These are phyloP conservation scores for Molossus alvarezi DNA, from an alignment of 2,797 vertebrate species.

Conservation along the genomic window DNA sequence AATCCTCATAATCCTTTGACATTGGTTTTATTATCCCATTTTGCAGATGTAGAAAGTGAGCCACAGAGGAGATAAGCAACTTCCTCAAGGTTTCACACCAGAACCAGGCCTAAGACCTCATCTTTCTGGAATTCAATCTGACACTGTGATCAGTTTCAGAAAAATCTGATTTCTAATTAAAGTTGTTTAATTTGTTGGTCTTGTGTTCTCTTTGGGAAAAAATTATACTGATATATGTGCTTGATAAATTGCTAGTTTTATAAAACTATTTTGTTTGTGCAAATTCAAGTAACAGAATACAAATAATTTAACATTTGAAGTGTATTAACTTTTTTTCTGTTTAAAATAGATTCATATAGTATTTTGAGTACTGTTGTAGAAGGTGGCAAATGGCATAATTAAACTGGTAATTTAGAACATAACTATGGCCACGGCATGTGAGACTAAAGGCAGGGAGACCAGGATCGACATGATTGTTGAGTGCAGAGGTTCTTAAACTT, in stretches of 20 bases:
- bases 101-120: neutral
- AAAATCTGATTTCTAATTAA: neutral
- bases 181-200: neutral
- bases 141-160: conserved; percentile 6
- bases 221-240: neutral
- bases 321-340: neutral
- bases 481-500: neutral
- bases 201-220: conserved; percentile 49
- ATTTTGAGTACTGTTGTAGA: conserved; percentile 14
- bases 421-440: neutral
- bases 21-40: neutral
- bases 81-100: neutral
- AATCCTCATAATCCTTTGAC: neutral
- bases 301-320: conserved; percentile 8
- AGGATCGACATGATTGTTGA: neutral
- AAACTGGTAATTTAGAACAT: neutral
- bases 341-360: neutral
- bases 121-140: neutral
- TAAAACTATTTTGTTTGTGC: neutral
- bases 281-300: conserved; percentile 38
- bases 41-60: neutral
- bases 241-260: conserved; percentile 42
- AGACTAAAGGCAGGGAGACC: neutral
- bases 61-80: neutral
- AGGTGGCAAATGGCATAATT: neutral